Evolutionary conservation across 2,797 vertebrate genomes (phyloP), one percentile per base, ranked within the genome.

Genomic region (Cynopterus sphinx): DNA sequence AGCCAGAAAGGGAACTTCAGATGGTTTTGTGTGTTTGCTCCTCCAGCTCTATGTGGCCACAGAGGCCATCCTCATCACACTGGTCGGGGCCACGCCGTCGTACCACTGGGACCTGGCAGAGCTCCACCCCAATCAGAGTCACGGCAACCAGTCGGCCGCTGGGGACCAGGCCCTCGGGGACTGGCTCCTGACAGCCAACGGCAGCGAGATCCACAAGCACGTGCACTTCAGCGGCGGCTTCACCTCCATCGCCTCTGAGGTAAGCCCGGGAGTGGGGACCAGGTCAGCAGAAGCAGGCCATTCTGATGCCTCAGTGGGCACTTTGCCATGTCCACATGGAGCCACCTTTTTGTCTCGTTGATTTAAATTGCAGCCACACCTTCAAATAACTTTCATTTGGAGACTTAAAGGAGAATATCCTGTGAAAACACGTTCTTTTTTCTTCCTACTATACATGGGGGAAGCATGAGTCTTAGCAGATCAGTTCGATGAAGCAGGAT

Each of bases 191-290:
- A 97, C 97, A 0, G 98, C 98, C 94, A 98, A 98, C 1, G 91
- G 97, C 95, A 98, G 98, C 0, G 98, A 99, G 96, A 93, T 98
- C 93, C 98, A 77, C 2, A 95, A 97, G 87, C 98, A 98, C 0
- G 28, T 99, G 22, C 98, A 97, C 78, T 99, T 99, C 61, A 97
- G 97, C 74, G 96, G 96, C 92, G 98, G 96, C 96, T 98, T 99
- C 94, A 99, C 99, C 2, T 99, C 99, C 11, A 99, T 99, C 77
- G 98, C 98, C 89, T 98, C 98, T 0, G 99, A 99, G 98, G 99
- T 99, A 95, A 98, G 57, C 12, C 24, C 0, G 39, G 82, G 19
- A 26, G 28, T 1, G 33, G 22, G 55, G 10, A 3, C 13, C 19
- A 16, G 39, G 1, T 43, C 43, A 8, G 2, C 7, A 6, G 2